Conservation (phyloP, 2,113 vertebrate species). For the Coreoperca whiteheadi region DNA sequence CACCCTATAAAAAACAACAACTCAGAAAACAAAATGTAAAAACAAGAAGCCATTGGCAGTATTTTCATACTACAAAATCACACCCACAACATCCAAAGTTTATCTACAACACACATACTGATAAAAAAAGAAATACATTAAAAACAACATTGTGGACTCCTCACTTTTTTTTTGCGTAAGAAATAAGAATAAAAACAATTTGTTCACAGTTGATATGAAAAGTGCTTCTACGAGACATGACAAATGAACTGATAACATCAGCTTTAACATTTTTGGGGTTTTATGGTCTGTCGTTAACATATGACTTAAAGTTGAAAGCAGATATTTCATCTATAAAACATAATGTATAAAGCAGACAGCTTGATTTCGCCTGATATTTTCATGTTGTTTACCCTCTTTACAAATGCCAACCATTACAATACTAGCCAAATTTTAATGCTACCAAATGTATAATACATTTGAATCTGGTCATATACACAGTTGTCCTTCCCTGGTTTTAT, state of each 20-base stretch:
- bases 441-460: not conserved
- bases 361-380: not conserved
- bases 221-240: conserved; percentile 58
- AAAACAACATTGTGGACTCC: conserved; percentile 4
- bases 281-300: not conserved
- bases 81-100: conserved; percentile 10
- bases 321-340: not conserved
- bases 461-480: not conserved
- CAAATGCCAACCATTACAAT: not conserved
- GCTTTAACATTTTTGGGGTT: not conserved
- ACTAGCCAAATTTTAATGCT: not conserved
- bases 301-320: not conserved
- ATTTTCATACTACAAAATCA: not conserved
- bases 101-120: conserved; percentile 28
- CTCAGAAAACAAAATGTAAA: not conserved
- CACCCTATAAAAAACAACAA: not conserved
- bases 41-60: not conserved
- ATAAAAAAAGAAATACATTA: conserved; percentile 3
- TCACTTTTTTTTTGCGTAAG: not conserved
- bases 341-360: not conserved
- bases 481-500: not conserved
- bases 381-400: not conserved
- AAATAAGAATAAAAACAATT: conserved; percentile 14
- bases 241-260: not conserved
- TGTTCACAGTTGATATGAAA: conserved; percentile 74